Evolutionary conservation across 2,113 vertebrate genomes (phyloP), one percentile per base, ranked within the genome.

Genomic region (Chaetodon trifascialis): DNA sequence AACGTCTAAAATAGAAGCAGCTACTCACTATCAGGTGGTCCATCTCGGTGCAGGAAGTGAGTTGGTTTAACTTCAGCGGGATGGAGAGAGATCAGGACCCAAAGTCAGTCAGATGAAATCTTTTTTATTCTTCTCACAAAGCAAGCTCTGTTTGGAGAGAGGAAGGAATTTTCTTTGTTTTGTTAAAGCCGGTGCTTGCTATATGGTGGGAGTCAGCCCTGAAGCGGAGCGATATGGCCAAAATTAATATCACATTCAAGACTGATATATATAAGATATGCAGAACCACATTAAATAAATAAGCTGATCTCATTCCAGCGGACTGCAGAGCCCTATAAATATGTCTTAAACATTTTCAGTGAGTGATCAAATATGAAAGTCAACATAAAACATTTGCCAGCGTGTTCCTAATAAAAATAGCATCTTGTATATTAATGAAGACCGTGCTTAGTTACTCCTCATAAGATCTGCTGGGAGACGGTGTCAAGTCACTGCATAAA

Each of bases 1-100:
- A 34, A 25, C 9, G 30, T 79, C 67, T 36, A 64, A 81, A 83
- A 76, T 73, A 76, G 56, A 65, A 36, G 63, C 78, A 68, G 40
- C 46, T 11, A 17, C 60, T 80, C 46, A 16, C 49, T 88, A 88
- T 90, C 80, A 51, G 80, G 36, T 58, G 1, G 17, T 47, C 30
- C 74, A 86, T 86, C 78, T 77, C 23, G 25, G 60, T 79, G 60
- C 69, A 82, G 80, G 76, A 91, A 86, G 86, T 82, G 77, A 76
- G 58, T 19, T 30, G 79, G 44, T 83, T 86, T 81, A 74, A 76
- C 76, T 64, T 87, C 36, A 78, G 2, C 55, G 44, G 42, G 72
- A 70, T 6, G 15, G 16, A 16, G 58, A 30, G 6, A 38, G 47
- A 76, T 76, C 55, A 68, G 73, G 47, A 55, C 74, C 59, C 58